Evolutionary conservation across 2,113 vertebrate genomes (phyloP).

Genomic region (Geothlypis trichas): DNA sequence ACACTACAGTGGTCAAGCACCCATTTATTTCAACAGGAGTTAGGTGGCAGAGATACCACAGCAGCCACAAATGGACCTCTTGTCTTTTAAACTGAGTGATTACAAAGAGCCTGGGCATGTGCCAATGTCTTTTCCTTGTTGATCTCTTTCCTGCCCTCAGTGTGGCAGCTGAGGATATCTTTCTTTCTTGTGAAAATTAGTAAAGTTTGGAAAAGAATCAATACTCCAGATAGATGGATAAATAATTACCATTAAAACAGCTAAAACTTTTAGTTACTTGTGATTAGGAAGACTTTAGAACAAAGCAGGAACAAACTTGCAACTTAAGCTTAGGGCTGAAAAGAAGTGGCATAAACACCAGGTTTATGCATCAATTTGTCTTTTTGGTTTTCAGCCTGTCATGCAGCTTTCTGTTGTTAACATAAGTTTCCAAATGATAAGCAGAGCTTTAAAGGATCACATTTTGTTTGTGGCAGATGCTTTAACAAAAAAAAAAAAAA

Average conservation of each 20-base stretch:
- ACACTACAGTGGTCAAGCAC: background rate
- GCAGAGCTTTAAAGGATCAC: background rate
- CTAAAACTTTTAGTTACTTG: background rate
- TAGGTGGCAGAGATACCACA: background rate
- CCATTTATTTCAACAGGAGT: background rate
- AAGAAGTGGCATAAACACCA: background rate
- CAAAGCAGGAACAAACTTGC: background rate
- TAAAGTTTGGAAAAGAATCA: background rate
- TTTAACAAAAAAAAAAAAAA: background rate
- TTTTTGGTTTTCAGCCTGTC: conserved; percentile 25
- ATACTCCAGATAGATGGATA: background rate
- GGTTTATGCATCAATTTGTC: conserved; percentile 14
- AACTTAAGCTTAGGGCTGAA: background rate
- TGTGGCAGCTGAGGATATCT: background rate
- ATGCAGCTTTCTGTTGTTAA: conserved; percentile 6
- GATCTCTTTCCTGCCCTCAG: background rate
- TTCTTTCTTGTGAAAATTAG: background rate
- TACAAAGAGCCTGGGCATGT: background rate
- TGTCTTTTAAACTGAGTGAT: background rate
- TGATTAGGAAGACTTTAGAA: background rate
- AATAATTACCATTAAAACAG: background rate
- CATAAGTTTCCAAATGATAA: background rate
- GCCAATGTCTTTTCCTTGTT: background rate
- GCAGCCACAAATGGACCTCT: background rate
- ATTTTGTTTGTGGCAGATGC: conserved; percentile 4